Percentiles rank a stretch among this genome's conserved stretches.
These are phyloP conservation scores for Eufriesea mexicana DNA, from an alignment of 1,140 invertebrate species.

Conservation along the genomic window DNA sequence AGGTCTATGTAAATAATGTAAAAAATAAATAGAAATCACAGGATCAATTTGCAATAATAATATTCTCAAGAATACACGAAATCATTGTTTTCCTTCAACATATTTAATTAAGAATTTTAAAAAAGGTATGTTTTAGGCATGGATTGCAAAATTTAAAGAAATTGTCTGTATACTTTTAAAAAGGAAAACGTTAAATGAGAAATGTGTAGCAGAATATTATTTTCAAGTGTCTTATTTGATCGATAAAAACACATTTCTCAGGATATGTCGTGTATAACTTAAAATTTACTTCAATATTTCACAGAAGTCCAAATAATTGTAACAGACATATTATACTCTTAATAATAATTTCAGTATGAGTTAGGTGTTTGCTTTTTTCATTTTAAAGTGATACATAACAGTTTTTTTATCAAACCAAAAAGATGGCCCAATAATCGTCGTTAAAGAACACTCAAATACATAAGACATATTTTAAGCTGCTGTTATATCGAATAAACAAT, in stretches of 20 bases:
- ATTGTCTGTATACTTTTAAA: conserved; percentile 29
- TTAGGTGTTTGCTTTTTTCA: conserved; percentile 22
- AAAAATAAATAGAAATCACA: conserved; percentile 46
- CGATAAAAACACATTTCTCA: conserved; percentile 45
- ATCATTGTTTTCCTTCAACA: conserved; percentile 62
- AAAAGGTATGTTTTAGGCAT: conserved; percentile 21
- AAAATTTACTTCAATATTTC: conserved; percentile 50
- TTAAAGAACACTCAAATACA: conserved; percentile 51
- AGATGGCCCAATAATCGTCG: conserved; percentile 38
- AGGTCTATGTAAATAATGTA: neutral
- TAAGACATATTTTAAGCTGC: conserved; percentile 42
- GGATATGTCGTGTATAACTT: conserved; percentile 44
- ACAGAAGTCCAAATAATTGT: conserved; percentile 15
- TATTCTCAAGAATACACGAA: conserved; percentile 51
- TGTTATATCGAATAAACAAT: conserved; percentile 39
- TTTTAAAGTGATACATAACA: conserved; percentile 42
- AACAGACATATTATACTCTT: conserved; percentile 42
- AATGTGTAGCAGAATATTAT: conserved; percentile 34
- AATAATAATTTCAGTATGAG: conserved; percentile 43
- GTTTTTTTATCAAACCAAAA: conserved; percentile 37
- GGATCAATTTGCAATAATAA: conserved; percentile 64
- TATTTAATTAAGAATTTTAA: conserved; percentile 21
- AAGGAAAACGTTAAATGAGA: conserved; percentile 56
- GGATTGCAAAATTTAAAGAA: conserved; percentile 4
- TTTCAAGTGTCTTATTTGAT: conserved; percentile 18